phyloP scores from a whole-genome alignment of 2,113 vertebrate genomes.

The Balaeniceps rex region DNA sequence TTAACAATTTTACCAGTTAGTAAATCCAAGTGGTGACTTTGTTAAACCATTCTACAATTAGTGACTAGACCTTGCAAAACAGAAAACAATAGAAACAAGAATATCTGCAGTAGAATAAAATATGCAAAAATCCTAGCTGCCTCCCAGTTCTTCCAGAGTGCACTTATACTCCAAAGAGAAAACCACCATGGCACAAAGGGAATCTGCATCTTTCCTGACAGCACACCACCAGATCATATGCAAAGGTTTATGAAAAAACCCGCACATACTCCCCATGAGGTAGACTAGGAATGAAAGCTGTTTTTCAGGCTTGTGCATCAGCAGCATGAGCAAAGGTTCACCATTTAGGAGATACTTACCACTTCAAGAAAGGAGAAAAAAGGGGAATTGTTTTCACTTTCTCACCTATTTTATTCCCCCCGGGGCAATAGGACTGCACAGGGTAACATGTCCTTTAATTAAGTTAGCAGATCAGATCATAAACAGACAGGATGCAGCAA shows the following conservation, averaged over 20 bases:
- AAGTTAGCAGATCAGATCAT: not conserved
- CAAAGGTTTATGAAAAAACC: not conserved
- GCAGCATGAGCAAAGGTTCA: not conserved
- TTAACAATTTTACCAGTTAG: not conserved
- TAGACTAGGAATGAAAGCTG: not conserved
- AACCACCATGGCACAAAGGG: not conserved
- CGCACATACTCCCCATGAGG: not conserved
- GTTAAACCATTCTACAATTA: not conserved
- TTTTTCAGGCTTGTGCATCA: not conserved
- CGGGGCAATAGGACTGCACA: not conserved
- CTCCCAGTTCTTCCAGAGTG: not conserved
- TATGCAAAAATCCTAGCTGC: not conserved
- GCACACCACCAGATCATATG: not conserved
- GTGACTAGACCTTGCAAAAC: not conserved
- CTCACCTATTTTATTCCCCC: not conserved
- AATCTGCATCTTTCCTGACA: not conserved
- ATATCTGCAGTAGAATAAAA: not conserved
- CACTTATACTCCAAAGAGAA: not conserved
- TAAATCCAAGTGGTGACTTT: not conserved
- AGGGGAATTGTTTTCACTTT: not conserved
- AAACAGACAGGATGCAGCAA: not conserved
- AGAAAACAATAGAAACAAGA: not conserved
- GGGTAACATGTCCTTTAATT: not conserved
- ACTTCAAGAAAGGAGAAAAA: not conserved
- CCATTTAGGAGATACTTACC: not conserved